Evolutionary conservation across 2,888 invertebrate genomes (phyloP).

Genomic region (Ommatoiulus sabulosus): DNA sequence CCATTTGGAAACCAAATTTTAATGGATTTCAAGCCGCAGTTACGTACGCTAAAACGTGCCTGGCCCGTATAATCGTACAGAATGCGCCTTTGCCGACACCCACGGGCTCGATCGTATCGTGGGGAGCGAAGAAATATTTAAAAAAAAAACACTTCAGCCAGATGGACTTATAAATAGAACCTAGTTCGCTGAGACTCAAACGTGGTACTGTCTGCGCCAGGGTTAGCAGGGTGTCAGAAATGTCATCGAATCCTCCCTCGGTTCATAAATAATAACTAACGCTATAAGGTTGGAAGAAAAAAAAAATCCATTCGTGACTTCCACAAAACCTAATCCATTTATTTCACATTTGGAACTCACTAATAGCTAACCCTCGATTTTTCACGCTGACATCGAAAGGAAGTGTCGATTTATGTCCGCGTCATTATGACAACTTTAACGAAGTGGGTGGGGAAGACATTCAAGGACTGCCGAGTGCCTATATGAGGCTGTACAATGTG

Average conservation of each 20-base stretch:
- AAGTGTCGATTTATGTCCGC: too few relatives aligned
- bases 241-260: not conserved
- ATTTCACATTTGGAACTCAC: too few relatives aligned
- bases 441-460: too few relatives aligned
- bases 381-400: too few relatives aligned
- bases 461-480: too few relatives aligned
- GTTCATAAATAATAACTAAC: not conserved
- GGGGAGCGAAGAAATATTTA: not conserved
- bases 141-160: not conserved
- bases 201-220: not conserved
- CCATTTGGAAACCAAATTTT: conserved; percentile 29
- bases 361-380: too few relatives aligned
- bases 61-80: not conserved
- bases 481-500: too few relatives aligned
- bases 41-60: conserved; percentile 12
- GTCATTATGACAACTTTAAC: too few relatives aligned
- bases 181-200: not conserved
- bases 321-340: too few relatives aligned
- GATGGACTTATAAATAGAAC: conserved; percentile 29
- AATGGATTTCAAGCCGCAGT: not conserved
- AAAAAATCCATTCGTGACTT: too few relatives aligned
- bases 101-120: not conserved
- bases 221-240: not conserved
- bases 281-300: too few relatives aligned
- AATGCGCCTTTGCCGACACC: not conserved